Evolutionary conservation across 2,888 invertebrate species (phyloP), one percentile per base, ranked within the genome.

Genomic region (Ophonus ardosiacus): DNA sequence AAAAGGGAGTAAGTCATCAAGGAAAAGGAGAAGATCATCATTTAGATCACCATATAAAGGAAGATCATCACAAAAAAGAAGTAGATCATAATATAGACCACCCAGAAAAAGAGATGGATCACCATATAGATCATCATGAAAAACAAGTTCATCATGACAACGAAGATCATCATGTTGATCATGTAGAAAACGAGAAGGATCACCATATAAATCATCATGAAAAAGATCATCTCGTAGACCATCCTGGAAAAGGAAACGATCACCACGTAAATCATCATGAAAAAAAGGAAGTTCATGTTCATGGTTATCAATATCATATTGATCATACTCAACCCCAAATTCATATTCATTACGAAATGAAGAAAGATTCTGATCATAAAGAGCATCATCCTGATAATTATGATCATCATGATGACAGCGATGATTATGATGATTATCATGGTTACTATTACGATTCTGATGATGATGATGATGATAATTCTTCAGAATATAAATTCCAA

Each of bases 391-490:
- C 0, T 63, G 7, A 31, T 24, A 24, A 68, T 31, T 15, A 68
- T 15, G 68, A 68, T 38, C 61, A 59, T 17, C 65, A 68, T 68
- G 68, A 68, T 68, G 31, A 68, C n/a, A 24, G 13, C 4, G 31
- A 68, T 68, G 21, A n/a, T 15, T 24, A 68, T 17, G 15, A 59
- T 24, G 68, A 68, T 68, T 31, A 6, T 15, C 31, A 68, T 24
- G 5, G 31, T 15, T 13, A 38, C 15, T 38, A 38, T 10, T 13
- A 38, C 7, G 15, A 65, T 65, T 13, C 24, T 38, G 38, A 38
- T 15, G n/a, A 65, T 5, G 21, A 31, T 38, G 38, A 31, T 7
- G 6, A 68, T 68, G 38, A 68, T 31, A n/a, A 68, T 6, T 38
- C 31, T 31, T 31, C 31, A 5, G 31, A 31, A 3, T 24, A 24